Percentiles rank a stretch among this genome's conserved stretches.
Conservation (phyloP, 2,888 invertebrate species). For the Eupithecia pulchellata region DNA sequence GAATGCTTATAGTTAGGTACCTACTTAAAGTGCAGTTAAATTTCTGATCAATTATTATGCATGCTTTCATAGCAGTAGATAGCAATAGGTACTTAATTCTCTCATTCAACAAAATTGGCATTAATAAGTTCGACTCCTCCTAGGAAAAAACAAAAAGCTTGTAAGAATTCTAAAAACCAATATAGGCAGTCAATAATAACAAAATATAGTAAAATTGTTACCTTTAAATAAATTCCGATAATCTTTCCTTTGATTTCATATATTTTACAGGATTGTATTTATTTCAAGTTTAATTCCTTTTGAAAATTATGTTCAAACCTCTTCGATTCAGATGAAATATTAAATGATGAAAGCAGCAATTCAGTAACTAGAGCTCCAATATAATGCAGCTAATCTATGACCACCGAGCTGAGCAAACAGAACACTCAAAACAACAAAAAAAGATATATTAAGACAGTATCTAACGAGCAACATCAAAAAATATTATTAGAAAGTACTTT, state of each 20-base stretch:
- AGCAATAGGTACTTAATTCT: background rate
- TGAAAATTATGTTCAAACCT: background rate
- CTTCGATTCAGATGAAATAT: slow-evolving; percentile 15
- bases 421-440: slow-evolving; percentile 39
- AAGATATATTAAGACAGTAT: slow-evolving; percentile 23
- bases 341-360: slow-evolving; percentile 29
- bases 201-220: slow-evolving; percentile 16
- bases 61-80: background rate
- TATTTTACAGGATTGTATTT: slow-evolving; percentile 9
- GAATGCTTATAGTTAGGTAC: background rate
- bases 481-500: slow-evolving; percentile 15
- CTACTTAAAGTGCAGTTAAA: background rate
- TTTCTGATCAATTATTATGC: background rate
- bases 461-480: slow-evolving; percentile 22
- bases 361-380: slow-evolving; percentile 20
- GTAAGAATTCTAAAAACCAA: slow-evolving; percentile 7
- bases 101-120: background rate
- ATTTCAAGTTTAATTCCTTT: slow-evolving; percentile 16
- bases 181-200: background rate
- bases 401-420: slow-evolving; percentile 46
- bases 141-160: slow-evolving; percentile 23
- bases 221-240: slow-evolving; percentile 19
- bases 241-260: slow-evolving; percentile 14
- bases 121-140: slow-evolving; percentile 14
- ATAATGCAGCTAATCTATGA: slow-evolving; percentile 21